These are phyloP conservation scores for Romanogobio albipinnatus DNA, from an alignment of 2,113 vertebrate genomes.

Conservation along the genomic window DNA sequence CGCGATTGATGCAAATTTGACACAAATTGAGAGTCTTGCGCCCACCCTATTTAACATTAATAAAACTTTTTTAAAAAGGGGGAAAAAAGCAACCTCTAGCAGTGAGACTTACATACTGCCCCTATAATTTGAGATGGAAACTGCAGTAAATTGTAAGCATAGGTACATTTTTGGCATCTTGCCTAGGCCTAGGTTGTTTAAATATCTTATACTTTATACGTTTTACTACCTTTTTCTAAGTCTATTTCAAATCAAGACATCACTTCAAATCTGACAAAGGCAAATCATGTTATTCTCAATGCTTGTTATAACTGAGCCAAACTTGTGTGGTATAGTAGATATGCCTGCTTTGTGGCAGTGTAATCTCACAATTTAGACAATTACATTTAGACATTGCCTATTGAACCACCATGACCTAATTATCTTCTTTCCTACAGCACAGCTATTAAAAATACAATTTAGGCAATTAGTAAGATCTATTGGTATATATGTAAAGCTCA, in stretches of 20 bases:
- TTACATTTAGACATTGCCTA: neutral
- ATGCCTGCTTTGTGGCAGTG: neutral
- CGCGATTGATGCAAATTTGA: too few relatives aligned
- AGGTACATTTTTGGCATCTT: too few relatives aligned
- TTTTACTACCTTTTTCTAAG: neutral
- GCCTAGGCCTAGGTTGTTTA: too few relatives aligned
- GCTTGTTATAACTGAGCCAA: neutral
- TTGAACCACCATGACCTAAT: conserved; percentile 25
- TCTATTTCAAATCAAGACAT: neutral
- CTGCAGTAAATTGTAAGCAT: too few relatives aligned
- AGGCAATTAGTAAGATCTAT: conserved; percentile 49
- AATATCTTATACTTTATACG: too few relatives aligned
- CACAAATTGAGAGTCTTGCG: too few relatives aligned
- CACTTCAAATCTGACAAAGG: neutral
- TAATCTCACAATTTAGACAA: neutral
- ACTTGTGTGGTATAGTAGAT: neutral
- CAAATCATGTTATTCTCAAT: too few relatives aligned
- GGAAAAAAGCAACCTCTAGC: too few relatives aligned
- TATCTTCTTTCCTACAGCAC: neutral
- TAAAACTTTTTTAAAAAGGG: too few relatives aligned
- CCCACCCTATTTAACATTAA: too few relatives aligned
- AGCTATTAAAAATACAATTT: conserved; percentile 49
- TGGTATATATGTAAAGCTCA: conserved; percentile 44
- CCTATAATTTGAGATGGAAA: too few relatives aligned
- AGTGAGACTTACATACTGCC: too few relatives aligned